A percentile compares a stretch with the other conserved stretches of the same genome.
These are phyloP conservation scores for Oreochromis mossambicus DNA, from an alignment of 2,797 vertebrate species.

Conservation along the genomic window DNA sequence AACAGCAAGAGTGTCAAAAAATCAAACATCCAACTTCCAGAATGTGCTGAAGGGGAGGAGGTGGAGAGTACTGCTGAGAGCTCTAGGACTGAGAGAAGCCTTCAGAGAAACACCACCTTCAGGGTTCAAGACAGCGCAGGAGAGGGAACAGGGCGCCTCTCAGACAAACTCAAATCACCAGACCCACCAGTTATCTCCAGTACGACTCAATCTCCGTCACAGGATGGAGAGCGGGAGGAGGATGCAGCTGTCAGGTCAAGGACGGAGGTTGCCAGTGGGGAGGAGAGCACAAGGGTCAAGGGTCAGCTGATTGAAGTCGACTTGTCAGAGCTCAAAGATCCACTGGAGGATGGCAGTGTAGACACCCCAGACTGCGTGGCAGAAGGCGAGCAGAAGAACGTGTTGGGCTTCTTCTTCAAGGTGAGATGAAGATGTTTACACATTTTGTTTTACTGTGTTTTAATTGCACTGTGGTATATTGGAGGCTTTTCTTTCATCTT, in stretches of 20 bases:
- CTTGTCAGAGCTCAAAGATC: conserved; percentile 82
- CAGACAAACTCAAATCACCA: not conserved
- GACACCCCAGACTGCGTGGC: conserved; percentile 60
- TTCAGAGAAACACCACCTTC: conserved; percentile 73
- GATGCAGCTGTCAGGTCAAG: conserved; percentile 52
- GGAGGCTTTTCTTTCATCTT: not conserved
- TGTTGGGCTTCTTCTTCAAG: conserved; percentile 98
- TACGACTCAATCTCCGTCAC: conserved; percentile 14
- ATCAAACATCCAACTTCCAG: not conserved
- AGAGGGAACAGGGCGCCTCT: not conserved
- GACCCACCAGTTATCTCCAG: conserved; percentile 7
- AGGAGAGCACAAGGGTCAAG: conserved; percentile 77
- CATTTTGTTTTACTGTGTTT: not conserved
- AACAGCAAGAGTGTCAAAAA: conserved; percentile 53
- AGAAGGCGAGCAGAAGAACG: conserved; percentile 89
- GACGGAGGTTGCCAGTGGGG: conserved; percentile 63
- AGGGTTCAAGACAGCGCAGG: conserved; percentile 67
- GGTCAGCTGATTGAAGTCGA: conserved; percentile 90
- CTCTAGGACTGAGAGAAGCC: conserved; percentile 61
- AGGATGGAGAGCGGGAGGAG: conserved; percentile 56
- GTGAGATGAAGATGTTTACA: conserved; percentile 81
- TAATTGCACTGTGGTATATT: not conserved
- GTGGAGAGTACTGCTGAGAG: not conserved
- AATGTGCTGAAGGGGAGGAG: conserved; percentile 54
- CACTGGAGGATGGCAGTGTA: conserved; percentile 62